Evolutionary conservation across 1,140 invertebrate genomes (phyloP), one percentile per base, ranked within the genome.

Genomic region (Apis laboriosa): DNA sequence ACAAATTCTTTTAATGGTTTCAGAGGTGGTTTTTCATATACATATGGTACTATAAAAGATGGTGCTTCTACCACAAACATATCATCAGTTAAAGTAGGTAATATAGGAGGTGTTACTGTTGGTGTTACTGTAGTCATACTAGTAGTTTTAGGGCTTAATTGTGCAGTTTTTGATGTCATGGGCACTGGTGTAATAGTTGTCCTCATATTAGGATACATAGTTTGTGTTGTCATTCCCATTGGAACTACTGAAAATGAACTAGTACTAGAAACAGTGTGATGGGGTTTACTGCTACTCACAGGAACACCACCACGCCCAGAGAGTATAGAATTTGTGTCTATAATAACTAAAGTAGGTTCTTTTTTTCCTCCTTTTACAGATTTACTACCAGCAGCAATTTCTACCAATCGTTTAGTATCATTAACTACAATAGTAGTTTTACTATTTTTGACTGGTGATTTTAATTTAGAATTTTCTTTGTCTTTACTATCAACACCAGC

Each of bases 61-160:
- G 97, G 97, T 43, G 97, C 97, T 93, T 98, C 97, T 13, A 98
- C 96, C 1, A 98, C 97, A 93, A 97, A 98, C 96, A 98, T 98
- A 88, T 98, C 97, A 91, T 98, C 97, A 9, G 97, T 98, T 9
- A 98, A 94, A 9, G 97, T 96, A 1, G 97, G 97, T 83, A 97
- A 92, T 74, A 97, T 96, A 68, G 95, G 95, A 53, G 95, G 92
- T 71, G 75, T 77, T 51, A 83, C 80, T 71, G 93, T 91, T n/a
- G 94, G 89, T 63, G 95, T 94, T 34, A 95, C 92, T 7, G 94
- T 91, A 58, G 94, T 78, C 92, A 90, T 89, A 88, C 80, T 84
- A 88, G 86, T 86, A 0, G 87, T 84, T 87, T 91, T 88, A 87
- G 88, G 89, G 80, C 86, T 90, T 82, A 85, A 78, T 21, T 89